Evolutionary conservation across 2,888 invertebrate genomes (phyloP).

Genomic region (Stictocephala bisonia): DNA sequence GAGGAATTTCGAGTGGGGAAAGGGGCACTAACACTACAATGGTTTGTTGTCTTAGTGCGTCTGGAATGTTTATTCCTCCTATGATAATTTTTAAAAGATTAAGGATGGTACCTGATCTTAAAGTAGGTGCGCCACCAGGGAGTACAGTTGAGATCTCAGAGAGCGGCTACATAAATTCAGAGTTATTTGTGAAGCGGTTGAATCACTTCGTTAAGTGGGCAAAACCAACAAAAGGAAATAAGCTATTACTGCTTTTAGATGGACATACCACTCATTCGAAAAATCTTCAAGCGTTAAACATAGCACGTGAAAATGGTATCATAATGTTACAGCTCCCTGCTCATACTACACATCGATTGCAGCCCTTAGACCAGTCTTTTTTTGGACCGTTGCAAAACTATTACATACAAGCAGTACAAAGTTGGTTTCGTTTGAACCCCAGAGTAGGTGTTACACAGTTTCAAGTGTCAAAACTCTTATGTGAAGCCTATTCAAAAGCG

Average conservation of each 20-base stretch:
- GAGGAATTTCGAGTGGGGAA: constrained; percentile 19
- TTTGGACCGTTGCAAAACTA: constrained; percentile 45
- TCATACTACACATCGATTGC: constrained; percentile 58
- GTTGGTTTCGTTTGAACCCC: constrained; percentile 53
- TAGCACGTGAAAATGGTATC: constrained; percentile 55
- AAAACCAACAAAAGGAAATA: too few relatives aligned
- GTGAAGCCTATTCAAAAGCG: constrained; percentile 53
- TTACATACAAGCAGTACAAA: constrained; percentile 45
- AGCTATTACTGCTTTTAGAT: too few relatives aligned
- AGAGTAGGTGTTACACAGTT: constrained; percentile 52
- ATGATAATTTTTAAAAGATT: constrained; percentile 29
- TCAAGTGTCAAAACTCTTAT: constrained; percentile 52
- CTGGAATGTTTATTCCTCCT: constrained; percentile 14
- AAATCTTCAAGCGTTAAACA: constrained; percentile 56
- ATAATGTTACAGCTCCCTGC: constrained; percentile 57
- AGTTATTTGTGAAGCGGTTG: too few relatives aligned
- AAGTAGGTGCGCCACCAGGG: too few relatives aligned
- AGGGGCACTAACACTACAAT: constrained; percentile 17
- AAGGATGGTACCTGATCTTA: background rate
- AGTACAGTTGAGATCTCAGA: too few relatives aligned
- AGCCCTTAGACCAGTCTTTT: constrained; percentile 58
- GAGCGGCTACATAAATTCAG: too few relatives aligned
- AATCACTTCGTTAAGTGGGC: too few relatives aligned
- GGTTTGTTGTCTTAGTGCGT: constrained; percentile 14
- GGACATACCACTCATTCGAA: constrained; percentile 58